phyloP scores from a whole-genome alignment of 2,113 vertebrate species.

The Chamaea fasciata region DNA sequence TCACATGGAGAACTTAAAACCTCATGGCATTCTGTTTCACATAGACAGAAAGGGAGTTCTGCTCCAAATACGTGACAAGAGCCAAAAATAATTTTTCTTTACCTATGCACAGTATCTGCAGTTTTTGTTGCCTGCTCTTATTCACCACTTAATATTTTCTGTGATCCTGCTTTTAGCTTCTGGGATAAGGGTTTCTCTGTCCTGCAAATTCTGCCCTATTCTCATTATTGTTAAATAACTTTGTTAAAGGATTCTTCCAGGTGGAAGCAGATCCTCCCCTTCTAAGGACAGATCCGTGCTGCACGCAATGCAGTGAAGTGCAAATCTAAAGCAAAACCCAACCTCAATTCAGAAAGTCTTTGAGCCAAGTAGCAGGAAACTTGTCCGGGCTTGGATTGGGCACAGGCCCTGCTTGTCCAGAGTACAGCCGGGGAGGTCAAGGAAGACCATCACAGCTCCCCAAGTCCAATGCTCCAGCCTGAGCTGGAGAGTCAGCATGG shows the following conservation, averaged over 20 bases:
- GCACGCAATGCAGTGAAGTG: not conserved
- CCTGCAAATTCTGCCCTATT: not conserved
- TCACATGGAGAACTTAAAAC: conserved; percentile 46
- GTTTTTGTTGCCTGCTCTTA: not conserved
- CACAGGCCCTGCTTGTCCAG: not conserved
- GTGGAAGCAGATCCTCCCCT: not conserved
- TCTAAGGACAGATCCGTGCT: not conserved
- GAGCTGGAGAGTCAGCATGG: not conserved
- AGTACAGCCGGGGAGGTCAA: too few species aligned
- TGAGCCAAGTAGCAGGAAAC: not conserved
- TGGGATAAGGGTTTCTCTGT: not conserved
- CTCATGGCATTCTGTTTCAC: not conserved
- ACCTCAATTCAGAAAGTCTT: not conserved
- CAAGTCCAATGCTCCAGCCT: not conserved
- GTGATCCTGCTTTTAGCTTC: not conserved
- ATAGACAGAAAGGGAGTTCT: not conserved
- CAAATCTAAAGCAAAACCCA: not conserved
- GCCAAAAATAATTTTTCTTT: not conserved
- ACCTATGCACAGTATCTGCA: not conserved
- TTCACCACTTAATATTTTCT: not conserved
- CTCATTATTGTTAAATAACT: not conserved
- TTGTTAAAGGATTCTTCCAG: not conserved
- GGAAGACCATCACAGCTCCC: not conserved
- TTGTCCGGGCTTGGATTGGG: not conserved
- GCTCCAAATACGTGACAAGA: not conserved